A percentile compares a stretch with the other conserved stretches of the same genome.
Evolutionary conservation across 1,140 invertebrate genomes (phyloP).

Genomic region (Panagrolaimus sp.): DNA sequence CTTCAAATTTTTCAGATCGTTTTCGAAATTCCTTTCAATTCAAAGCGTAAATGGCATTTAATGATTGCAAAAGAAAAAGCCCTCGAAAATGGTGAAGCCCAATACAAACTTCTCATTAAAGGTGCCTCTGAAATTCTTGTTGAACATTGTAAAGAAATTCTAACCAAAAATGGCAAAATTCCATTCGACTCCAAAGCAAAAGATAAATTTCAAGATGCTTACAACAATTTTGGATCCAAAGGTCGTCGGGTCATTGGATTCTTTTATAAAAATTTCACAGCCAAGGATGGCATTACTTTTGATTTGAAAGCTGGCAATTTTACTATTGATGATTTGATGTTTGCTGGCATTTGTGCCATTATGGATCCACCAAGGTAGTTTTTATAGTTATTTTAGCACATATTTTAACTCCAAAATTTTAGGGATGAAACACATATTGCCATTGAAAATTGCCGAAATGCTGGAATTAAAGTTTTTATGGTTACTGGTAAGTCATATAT

Average conservation of each 20-base stretch:
- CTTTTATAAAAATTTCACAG: constrained; percentile 41
- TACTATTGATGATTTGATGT: background rate
- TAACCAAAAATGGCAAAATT: constrained; percentile 33
- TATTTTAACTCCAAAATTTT: too few species aligned
- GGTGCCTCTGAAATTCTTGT: constrained; percentile 55
- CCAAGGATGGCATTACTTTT: constrained; percentile 11
- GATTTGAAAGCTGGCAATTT: background rate
- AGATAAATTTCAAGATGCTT: constrained; percentile 42
- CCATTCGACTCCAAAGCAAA: constrained; percentile 28
- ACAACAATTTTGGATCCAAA: constrained; percentile 45
- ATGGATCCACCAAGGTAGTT: constrained; percentile 7
- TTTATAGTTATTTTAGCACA: too few species aligned
- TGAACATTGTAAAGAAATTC: constrained; percentile 37
- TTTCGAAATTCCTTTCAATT: constrained; percentile 57
- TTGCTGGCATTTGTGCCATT: background rate
- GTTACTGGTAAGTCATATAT: background rate
- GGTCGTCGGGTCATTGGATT: constrained; percentile 52
- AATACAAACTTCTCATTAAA: constrained; percentile 48
- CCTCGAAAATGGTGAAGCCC: constrained; percentile 27
- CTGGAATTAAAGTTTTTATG: constrained; percentile 7
- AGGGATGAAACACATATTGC: background rate
- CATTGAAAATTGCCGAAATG: background rate
- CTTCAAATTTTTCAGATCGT: constrained; percentile 45
- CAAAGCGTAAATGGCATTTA: constrained; percentile 51
- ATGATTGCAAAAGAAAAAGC: constrained; percentile 35